A percentile compares a stretch with the other conserved stretches of the same genome.
phyloP scores from a whole-genome alignment of 2,888 invertebrate species.

The Dasypogon diadema region DNA sequence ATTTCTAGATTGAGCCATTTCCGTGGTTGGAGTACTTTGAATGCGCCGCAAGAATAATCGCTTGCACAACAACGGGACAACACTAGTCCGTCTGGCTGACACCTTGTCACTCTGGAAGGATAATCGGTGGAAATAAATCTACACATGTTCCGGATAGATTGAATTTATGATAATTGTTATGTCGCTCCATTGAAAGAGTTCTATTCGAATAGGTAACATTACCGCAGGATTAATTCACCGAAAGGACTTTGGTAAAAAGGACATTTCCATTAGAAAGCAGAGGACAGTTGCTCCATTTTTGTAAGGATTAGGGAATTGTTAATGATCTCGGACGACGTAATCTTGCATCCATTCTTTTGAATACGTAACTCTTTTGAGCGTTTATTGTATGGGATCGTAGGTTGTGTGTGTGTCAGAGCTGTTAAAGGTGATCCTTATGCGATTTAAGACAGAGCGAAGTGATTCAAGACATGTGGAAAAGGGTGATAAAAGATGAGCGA shows the following conservation, averaged over 20 bases:
- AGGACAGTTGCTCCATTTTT: neutral
- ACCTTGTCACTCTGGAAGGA: slow-evolving; percentile 42
- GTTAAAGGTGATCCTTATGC: no score
- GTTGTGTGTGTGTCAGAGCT: no score
- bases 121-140: slow-evolving; percentile 36
- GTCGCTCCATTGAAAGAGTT: slow-evolving; percentile 28
- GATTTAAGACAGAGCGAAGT: no score
- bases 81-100: neutral
- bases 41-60: slow-evolving; percentile 5
- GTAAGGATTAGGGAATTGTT: neutral
- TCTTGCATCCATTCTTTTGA: neutral
- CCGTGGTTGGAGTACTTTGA: neutral
- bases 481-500: no score
- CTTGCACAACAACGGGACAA: slow-evolving; percentile 44
- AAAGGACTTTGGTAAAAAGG: slow-evolving; percentile 1
- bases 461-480: no score
- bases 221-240: slow-evolving; percentile 27
- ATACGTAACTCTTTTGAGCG: neutral
- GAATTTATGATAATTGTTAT: slow-evolving; percentile 37
- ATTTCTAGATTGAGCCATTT: slow-evolving; percentile 33
- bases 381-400: no score
- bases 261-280: slow-evolving; percentile 27
- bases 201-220: neutral
- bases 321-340: slow-evolving; percentile 11
- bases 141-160: slow-evolving; percentile 1